Base-by-base conservation (phyloP, 2,797 vertebrate species). In the Eupleurogrammus muticus region DNA sequence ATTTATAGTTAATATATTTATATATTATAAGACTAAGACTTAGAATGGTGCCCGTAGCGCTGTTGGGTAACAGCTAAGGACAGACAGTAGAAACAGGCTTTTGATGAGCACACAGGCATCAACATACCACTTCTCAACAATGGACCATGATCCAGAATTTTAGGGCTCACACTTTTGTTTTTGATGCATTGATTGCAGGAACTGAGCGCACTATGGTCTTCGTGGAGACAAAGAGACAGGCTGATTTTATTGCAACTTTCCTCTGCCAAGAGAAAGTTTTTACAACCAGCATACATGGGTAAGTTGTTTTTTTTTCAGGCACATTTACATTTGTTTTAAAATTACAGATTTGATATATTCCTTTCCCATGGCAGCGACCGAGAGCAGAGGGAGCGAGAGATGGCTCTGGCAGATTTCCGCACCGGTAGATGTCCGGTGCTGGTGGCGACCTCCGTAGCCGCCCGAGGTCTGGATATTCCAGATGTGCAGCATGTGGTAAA, bases 271-370 rank as follows among this genome's bases (percentile, higher is more conserved):
- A 97, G 89, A 93, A 96, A 0, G 89, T 98, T 76, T 53, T 94
- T 7, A 94, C 97, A 16, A 99, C 97, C 74, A 99, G 97, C 85
- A 99, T 99, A 77, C 97, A 99, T 7, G 97, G 97, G 97, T 97
- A 75, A 81, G n/a, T 90, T 75, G 6, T 1, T 0, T 3, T 3
- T 8, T 3, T 8, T 35, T 16, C 13, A 5, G 1, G 1, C 10
- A 1, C 2, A 1, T 7, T 0, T 1, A 4, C 34, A 20, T 0
- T 6, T 1, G 6, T 3, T 2, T 2, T 8, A 21, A 3, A 1
- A 10, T 12, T 34, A 12, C 19, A 32, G 10, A n/a, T 0, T 1
- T 47, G 1, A 24, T 2, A 42, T 44, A 0, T 21, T 0, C 1
- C 72, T 5, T 35, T 70, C 23, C 68, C 1, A 73, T 74, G 4